Conservation (phyloP, 2,888 invertebrate genomes). For the Metalampra italica region DNA sequence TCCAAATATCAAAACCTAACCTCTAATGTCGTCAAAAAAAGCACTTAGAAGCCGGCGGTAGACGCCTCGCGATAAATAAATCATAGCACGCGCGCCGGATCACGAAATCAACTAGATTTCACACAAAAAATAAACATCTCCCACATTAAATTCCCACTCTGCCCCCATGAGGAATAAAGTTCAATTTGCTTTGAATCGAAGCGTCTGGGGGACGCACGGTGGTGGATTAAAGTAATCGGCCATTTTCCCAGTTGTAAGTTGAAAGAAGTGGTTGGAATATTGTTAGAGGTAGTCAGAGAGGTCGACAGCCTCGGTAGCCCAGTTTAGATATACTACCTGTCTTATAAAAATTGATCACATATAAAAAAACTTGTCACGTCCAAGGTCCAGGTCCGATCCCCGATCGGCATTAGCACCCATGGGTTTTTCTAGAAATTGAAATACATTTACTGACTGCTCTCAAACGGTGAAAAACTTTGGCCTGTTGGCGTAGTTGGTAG, state of each 20-base stretch:
- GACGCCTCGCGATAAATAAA: slow-evolving; percentile 17
- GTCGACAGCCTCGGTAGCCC: background rate
- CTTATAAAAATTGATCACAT: too few relatives aligned
- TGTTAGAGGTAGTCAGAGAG: background rate
- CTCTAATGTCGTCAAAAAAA: too few relatives aligned
- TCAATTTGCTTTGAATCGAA: background rate
- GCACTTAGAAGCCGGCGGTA: too few relatives aligned
- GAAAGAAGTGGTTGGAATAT: background rate
- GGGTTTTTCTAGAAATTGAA: too few relatives aligned
- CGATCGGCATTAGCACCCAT: too few relatives aligned
- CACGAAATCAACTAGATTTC: slow-evolving; percentile 1
- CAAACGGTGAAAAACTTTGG: too few relatives aligned
- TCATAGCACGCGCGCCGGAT: slow-evolving; percentile 11
- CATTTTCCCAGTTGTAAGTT: background rate
- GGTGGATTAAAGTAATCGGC: background rate
- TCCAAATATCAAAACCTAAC: too few relatives aligned
- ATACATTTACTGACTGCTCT: too few relatives aligned
- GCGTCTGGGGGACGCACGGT: background rate
- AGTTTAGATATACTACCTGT: background rate
- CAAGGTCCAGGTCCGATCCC: too few relatives aligned
- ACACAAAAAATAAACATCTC: background rate
- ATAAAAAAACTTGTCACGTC: background rate
- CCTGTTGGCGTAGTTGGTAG: too few relatives aligned
- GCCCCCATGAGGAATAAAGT: background rate
- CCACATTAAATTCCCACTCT: background rate